phyloP scores from a whole-genome alignment of 2,113 vertebrate genomes.

The Ceyx melanurus region DNA sequence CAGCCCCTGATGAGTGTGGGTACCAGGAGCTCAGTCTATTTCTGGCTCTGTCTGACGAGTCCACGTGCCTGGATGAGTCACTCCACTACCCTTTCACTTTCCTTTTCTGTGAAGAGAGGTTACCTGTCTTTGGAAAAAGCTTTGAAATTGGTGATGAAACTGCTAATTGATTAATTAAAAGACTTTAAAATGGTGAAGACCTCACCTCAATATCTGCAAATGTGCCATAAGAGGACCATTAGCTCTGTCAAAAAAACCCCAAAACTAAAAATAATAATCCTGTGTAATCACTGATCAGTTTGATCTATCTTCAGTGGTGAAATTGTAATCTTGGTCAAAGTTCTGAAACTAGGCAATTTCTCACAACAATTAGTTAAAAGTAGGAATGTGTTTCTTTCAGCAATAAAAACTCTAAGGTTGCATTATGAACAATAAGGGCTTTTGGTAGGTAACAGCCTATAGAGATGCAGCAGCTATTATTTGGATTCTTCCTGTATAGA shows the following conservation, averaged over 20 bases:
- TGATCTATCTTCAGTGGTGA: neutral
- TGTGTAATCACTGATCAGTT: neutral
- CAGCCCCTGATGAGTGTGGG: neutral
- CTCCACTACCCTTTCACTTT: conserved; percentile 23
- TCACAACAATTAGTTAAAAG: neutral
- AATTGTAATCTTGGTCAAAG: neutral
- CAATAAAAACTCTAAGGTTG: neutral
- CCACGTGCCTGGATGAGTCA: neutral
- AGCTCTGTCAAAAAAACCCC: neutral
- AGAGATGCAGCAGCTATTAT: neutral
- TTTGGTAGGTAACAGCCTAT: neutral
- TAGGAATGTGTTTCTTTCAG: neutral
- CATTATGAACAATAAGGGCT: neutral
- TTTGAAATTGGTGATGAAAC: neutral
- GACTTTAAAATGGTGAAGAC: neutral
- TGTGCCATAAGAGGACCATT: neutral
- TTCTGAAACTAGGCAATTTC: neutral
- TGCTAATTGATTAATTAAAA: neutral
- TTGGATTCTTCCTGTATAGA: neutral
- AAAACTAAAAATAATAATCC: neutral
- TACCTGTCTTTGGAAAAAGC: neutral
- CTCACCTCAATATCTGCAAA: neutral
- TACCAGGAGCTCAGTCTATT: neutral
- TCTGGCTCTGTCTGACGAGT: neutral
- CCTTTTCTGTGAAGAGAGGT: conserved; percentile 35